Evolutionary conservation across 2,888 invertebrate genomes (phyloP), one percentile per base, ranked within the genome.

Genomic region (Masnerella sp.): DNA sequence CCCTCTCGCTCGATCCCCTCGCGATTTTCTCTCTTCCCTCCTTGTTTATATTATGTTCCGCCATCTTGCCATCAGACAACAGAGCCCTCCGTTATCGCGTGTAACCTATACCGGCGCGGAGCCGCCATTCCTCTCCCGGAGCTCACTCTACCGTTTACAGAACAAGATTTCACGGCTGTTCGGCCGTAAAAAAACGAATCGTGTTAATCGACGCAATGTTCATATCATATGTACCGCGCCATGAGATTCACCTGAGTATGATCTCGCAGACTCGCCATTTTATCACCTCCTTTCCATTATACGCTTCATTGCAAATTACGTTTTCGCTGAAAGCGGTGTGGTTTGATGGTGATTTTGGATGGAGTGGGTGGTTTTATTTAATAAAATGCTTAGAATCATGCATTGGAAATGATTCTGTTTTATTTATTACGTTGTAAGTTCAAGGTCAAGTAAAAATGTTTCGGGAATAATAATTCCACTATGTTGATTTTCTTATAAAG

Each of bases 51-150:
- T 62, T 69, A 56, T 68, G 45, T 52, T 64, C 74, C 69, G 86
- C 87, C 87, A 87, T 87, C 87, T 87, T 87, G 87, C 86, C 84
- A 86, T 86, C 86, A 85, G 85, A 85, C 85, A 85, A 86, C 84
- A 83, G 80, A 82, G 80, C 81, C 85, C 84, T 83, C 81, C 81
- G 84, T 85, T 85, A 85, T 85, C 85, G 78, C 79, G 61, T 64
- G 75, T 75, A 75, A 75, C 72, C 75, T 69, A 69, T 56, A 74
- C 65, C 71, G 59, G 25, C 70, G 67, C 58, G 30, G 20, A 30
- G 51, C 67, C 74, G 67, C 70, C 73, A 69, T 69, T 72, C 68
- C 67, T 75, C 68, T 68, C 56, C 64, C 56, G 75, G 67, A 77
- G 76, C 75, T 64, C 72, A 70, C 68, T 25, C 71, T 69, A 65